Evolutionary conservation across 2,888 invertebrate genomes (phyloP), one percentile per base, ranked within the genome.

Genomic region (Phyto melanocephala): DNA sequence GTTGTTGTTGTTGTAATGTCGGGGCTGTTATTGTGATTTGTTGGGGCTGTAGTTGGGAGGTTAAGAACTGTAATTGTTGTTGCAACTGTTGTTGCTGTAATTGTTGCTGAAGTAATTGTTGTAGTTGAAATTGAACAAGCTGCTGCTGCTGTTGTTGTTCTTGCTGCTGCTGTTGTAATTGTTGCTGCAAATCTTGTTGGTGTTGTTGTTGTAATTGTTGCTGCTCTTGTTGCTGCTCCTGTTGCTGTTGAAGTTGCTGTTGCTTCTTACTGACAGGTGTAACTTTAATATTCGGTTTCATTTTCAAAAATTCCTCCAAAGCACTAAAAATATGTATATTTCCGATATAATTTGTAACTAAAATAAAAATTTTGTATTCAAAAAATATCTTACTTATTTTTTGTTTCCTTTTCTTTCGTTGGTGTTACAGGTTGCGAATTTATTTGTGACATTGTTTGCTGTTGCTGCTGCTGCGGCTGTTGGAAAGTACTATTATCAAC

Each of bases 221-320:
- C 13, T 84, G 77, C 10, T 84, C 83, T 8, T 85, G 84, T 1
- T 84, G 84, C 22, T 85, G 84, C 4, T 85, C 85, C 13, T 84
- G 74, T 1, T 65, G 78, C 13, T 83, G 79, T 2, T 82, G 82
- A 5, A 75, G 72, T 33, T 83, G 82, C 17, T 85, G 65, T 20
- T 77, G 81, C 47, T 81, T 85, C 63, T 85, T 85, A 22, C 62
- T 74, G 8, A 91, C 84, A 10, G 90, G 89, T 7, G 91, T 91
- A 6, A 91, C 90, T 56, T 90, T 90, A 11, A 91, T 90, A 72
- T 91, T 91, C 7, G 91, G 91, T 82, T 91, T 91, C 62, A 90
- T 86, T 80, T 89, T 88, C 5, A 91, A 87, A 83, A 91, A 91
- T 79, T 91, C 91, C 45, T 90, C 90, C 74, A 91, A 81, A 3